A percentile compares a stretch with the other conserved stretches of the same genome.
Evolutionary conservation across 1,140 invertebrate genomes (phyloP).

Genomic region (Brachionus rubens): DNA sequence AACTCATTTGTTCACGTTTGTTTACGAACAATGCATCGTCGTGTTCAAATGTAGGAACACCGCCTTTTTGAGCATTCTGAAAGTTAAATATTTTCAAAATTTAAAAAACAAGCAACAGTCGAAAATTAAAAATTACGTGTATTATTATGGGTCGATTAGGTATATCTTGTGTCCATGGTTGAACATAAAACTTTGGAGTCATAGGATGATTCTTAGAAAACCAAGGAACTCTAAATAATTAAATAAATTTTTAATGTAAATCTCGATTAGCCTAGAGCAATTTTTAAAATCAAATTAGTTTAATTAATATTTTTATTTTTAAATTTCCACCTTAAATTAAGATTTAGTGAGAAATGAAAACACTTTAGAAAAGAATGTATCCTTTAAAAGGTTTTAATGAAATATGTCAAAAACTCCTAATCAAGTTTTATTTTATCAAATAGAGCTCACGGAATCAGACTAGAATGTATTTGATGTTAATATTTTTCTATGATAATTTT

Average conservation of each 20-base stretch:
- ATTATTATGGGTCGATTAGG: slow-evolving; percentile 56
- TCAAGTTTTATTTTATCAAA: too few relatives aligned
- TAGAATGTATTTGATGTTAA: too few relatives aligned
- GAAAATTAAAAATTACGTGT: slow-evolving; percentile 50
- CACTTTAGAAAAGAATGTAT: too few relatives aligned
- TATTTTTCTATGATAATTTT: too few relatives aligned
- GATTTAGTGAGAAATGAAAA: too few relatives aligned
- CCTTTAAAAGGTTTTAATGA: too few relatives aligned
- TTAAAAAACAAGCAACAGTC: background rate
- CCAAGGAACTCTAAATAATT: slow-evolving; percentile 51
- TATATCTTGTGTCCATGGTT: slow-evolving; percentile 60
- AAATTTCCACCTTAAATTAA: too few relatives aligned
- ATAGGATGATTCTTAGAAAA: slow-evolving; percentile 55
- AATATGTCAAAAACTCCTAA: too few relatives aligned
- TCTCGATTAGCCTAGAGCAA: too few relatives aligned
- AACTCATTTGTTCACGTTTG: slow-evolving; percentile 59
- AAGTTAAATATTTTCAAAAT: slow-evolving; percentile 42
- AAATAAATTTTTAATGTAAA: background rate
- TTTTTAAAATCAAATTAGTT: too few relatives aligned
- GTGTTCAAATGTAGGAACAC: slow-evolving; percentile 58
- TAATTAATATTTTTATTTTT: too few relatives aligned
- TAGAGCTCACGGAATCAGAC: too few relatives aligned
- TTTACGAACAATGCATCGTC: slow-evolving; percentile 58
- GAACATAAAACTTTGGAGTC: slow-evolving; percentile 55
- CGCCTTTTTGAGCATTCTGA: slow-evolving; percentile 57